These are phyloP conservation scores for Sebastes trivittatus DNA, from an alignment of 2,797 vertebrate species.

Conservation along the genomic window DNA sequence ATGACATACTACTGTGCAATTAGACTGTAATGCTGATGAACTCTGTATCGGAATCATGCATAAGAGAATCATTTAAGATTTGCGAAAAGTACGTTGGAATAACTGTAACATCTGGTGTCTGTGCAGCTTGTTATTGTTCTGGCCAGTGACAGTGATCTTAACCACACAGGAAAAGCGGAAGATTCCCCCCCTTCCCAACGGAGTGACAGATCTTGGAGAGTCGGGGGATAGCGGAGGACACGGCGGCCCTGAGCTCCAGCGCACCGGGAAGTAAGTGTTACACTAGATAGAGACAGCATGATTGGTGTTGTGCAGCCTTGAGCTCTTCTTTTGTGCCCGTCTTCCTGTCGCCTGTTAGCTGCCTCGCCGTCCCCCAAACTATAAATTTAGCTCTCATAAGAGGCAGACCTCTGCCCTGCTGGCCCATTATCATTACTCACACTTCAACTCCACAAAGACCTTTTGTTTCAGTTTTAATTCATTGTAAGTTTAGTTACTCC, in stretches of 20 bases:
- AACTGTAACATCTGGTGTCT: background rate
- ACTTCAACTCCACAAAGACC: slow-evolving; percentile 15
- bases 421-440: slow-evolving; percentile 41
- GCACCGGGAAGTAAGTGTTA: slow-evolving; percentile 91
- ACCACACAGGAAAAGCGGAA: slow-evolving; percentile 94
- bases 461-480: slow-evolving; percentile 22
- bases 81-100: background rate
- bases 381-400: slow-evolving; percentile 33
- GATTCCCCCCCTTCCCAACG: slow-evolving; percentile 94
- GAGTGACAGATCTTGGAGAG: slow-evolving; percentile 93
- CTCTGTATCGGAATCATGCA: background rate
- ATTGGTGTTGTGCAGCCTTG: background rate
- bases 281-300: background rate
- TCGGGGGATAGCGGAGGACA: slow-evolving; percentile 90
- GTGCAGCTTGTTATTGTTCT: no score
- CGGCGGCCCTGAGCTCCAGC: slow-evolving; percentile 94
- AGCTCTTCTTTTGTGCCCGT: slow-evolving; percentile 25
- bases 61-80: background rate
- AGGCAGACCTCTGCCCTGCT: slow-evolving; percentile 5
- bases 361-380: slow-evolving; percentile 19
- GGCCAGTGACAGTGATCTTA: slow-evolving; percentile 22
- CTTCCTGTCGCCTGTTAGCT: slow-evolving; percentile 26
- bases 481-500: background rate
- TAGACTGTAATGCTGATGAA: background rate
- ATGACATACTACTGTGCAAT: background rate